Evolutionary conservation across 2,113 vertebrate species (phyloP), one percentile per base, ranked within the genome.

Genomic region (Acanthochromis polyacanthus): DNA sequence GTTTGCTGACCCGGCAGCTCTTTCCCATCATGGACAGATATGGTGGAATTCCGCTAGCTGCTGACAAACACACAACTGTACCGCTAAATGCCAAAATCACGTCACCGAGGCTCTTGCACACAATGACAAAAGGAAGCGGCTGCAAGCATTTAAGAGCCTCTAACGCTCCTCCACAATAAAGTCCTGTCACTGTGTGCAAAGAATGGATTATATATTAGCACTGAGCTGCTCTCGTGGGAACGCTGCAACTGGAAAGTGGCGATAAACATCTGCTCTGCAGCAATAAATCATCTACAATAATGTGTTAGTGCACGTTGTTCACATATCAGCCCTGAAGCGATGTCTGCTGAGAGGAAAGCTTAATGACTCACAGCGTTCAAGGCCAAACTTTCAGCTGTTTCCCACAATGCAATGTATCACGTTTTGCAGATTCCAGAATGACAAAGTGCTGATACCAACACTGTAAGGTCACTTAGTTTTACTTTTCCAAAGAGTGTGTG

Each of bases 1-100:
- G 55, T 82, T 91, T 95, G 87, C 94, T 95, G 84, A 96, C 91
- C 79, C 79, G 91, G 91, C 95, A 96, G 20, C 94, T 91, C 3
- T 94, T 95, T 0, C 72, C 95, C 96, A 98, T 80, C 14, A 16
- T 10, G 40, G 14, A 50, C 16, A 43, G 40, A 43, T 15, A 12
- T 15, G 40, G 40, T 58, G 16, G 19, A 66, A 40, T 19, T 22
- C 32, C 16, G 32, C 10, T 7, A 28, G 19, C 46, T 56, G 22
- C 19, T 12, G 15, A 59, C 36, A 20, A 74, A 64, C 72, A 2
- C 30, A 4, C 17, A 20, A 22, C 8, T 32, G 15, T 30, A 16
- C 22, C 20, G 15, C 15, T 7, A 43, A 38, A 3, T 7, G 46
- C 25, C 6, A 51, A 38, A 43, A 62, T 12, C 56, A 4, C 12